Base-by-base conservation (phyloP, 2,888 invertebrate species). In the Nemoura dubitans region DNA sequence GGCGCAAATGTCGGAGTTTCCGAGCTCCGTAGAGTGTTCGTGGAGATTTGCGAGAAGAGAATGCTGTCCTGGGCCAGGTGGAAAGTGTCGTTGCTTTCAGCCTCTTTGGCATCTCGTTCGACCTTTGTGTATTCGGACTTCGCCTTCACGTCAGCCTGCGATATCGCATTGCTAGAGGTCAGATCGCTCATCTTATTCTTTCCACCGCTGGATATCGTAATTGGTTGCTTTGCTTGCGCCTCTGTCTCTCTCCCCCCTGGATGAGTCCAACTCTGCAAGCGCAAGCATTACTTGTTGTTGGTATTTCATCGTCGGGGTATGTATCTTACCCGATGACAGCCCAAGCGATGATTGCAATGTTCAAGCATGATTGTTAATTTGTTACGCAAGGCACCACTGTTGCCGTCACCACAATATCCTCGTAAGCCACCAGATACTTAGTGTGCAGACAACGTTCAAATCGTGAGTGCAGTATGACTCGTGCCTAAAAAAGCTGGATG, bases 41-140 rank as follows among this genome's bases (percentile, higher is more conserved):
- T 92, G 0, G 95, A 95, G 88, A 95, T 95, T 91, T 95, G 94
- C 7, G 95, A 94, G 90, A 96, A 95, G 16, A 95, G 92, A 76
- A 93, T 93, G 90, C 95, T 95, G 88, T 95, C 94, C 89, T 95
- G 93, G 16, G 95, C 93, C 86, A 95, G 91, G 89, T 94, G 94
- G 90, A 95, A 95, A 0, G 95, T 90, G 93, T 91, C 89, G 80
- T 88, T 89, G 86, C 89, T 90, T 76, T 89, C 89, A n/a, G 86
- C 86, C 84, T 88, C 89, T 76, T 88, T 82, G 29, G 10, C 29
- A 81, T 29, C n/a, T 29, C 36, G 21, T 3, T 7, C 29, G 36
- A 82, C 88, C 16, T 82, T 28, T 14, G 83, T 80, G 1, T 25
- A 14, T 76, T 83, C 86, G n/a, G 82, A 14, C 36, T 86, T 76